Conservation (phyloP, 2,113 vertebrate species). For the Myanophis thanlyinensis region DNA sequence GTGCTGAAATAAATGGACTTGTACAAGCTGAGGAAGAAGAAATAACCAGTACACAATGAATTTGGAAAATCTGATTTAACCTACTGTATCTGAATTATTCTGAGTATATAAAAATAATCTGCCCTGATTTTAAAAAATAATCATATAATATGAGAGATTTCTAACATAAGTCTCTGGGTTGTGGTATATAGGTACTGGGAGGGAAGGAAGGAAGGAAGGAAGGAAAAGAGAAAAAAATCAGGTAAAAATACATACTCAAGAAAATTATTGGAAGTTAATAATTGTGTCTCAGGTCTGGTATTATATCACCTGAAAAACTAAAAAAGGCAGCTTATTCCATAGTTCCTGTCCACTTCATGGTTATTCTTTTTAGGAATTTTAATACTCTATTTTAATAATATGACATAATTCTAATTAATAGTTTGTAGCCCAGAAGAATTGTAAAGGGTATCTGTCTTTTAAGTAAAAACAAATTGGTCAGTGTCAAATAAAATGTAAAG, state of each 20-base stretch:
- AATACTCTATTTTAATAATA: not conserved
- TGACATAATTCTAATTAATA: not conserved
- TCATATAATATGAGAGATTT: not conserved
- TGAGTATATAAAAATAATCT: slow-evolving; percentile 15
- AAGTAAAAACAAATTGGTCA: not conserved
- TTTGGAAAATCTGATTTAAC: not conserved
- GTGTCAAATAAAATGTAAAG: not conserved
- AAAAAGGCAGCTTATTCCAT: not conserved
- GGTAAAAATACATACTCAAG: not conserved
- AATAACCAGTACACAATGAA: slow-evolving; percentile 13
- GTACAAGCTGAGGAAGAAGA: not conserved
- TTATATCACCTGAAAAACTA: not conserved
- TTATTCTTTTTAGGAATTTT: not conserved
- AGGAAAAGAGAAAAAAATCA: not conserved
- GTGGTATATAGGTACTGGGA: not conserved
- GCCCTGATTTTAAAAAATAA: not conserved
- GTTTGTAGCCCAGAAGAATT: not conserved
- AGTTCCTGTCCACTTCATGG: not conserved
- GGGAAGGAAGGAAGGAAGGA: not conserved
- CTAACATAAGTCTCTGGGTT: not conserved
- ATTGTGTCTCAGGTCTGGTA: not conserved
- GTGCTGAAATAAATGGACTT: slow-evolving; percentile 20
- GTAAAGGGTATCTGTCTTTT: not conserved
- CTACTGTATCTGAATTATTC: not conserved
- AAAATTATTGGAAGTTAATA: not conserved